phyloP scores from a whole-genome alignment of 2,888 invertebrate species.

The Tenthredo amoena region DNA sequence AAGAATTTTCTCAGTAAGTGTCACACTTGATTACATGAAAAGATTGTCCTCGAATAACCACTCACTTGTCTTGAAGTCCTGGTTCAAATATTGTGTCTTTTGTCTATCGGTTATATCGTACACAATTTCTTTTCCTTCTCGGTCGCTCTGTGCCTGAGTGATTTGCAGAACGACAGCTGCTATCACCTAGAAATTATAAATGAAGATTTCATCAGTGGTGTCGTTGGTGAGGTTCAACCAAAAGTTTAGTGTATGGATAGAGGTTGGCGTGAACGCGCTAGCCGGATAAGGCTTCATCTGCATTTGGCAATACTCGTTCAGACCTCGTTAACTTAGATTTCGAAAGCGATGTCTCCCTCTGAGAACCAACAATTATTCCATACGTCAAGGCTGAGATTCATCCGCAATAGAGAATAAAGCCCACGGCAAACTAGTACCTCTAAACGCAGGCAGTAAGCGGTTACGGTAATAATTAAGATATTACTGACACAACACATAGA shows the following conservation, averaged over 20 bases:
- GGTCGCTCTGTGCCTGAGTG: slow-evolving; percentile 65
- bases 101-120: slow-evolving; percentile 86
- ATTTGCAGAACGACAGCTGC: slow-evolving; percentile 76
- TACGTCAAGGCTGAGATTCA: slow-evolving; percentile 22
- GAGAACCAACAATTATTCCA: slow-evolving; percentile 15
- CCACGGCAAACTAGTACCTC: background rate
- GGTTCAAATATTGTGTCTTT: slow-evolving; percentile 88
- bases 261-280: background rate
- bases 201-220: background rate
- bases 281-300: background rate
- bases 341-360: background rate
- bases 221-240: background rate
- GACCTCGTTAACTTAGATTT: slow-evolving; percentile 23
- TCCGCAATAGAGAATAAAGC: slow-evolving; percentile 20
- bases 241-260: background rate
- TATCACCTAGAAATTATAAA: slow-evolving; percentile 74
- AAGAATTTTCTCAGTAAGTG: background rate
- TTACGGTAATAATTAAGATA: slow-evolving; percentile 1
- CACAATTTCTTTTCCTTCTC: slow-evolving; percentile 82
- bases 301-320: slow-evolving; percentile 22
- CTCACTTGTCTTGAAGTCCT: slow-evolving; percentile 88
- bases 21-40: background rate
- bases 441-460: slow-evolving; percentile 3
- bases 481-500: background rate
- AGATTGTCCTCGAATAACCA: slow-evolving; percentile 58